Evolutionary conservation across 2,888 invertebrate species (phyloP), one percentile per base, ranked within the genome.

Genomic region (Drepanosiphum platanoidis): DNA sequence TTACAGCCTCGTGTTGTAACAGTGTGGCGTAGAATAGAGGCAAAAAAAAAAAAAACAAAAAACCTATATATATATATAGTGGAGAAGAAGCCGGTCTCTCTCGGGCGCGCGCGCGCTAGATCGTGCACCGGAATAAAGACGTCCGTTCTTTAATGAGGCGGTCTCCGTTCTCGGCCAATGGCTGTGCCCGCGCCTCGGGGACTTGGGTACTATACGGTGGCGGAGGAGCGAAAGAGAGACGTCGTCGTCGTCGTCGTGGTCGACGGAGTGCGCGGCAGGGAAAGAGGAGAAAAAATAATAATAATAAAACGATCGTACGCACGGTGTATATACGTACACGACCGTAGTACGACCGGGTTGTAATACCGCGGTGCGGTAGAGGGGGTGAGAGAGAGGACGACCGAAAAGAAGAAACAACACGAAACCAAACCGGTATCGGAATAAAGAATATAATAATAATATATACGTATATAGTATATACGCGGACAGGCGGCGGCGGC

Each of bases 61-160:
- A 58, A n/a, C n/a, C n/a, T n/a, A 58, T 61, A 61, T 27, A 9
- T 27, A n/a, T 27, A 27, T 61, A 61, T 27, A 61, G 22, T n/a
- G 66, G 13, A 42, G 72, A 52, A 32, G 74, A 74, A 74, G 39
- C 30, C 66, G 66, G 3, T n/a, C 22, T 78, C 39, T 66, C 15
- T 42, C 30, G 9, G 22, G 15, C 71, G 58, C 34, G 82, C 36
- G 30, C 42, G 27, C 46, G 4, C 27, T 39, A 46, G 74, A 74
- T 83, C 83, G 83, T 83, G 83, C 74, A 68, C 66, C 64, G 66
- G 75, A 75, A 75, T 84, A 66, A 84, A 84, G 83, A 84, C 83
- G 75, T 84, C 34, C 34, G 74, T 66, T 39, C 36, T 46, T 36
- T 68, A 68, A 84, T 75, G 83, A 84, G 83, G 83, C 83, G 83